Conservation (phyloP, 2,888 invertebrate genomes). For the Gymnocheta viridis region DNA sequence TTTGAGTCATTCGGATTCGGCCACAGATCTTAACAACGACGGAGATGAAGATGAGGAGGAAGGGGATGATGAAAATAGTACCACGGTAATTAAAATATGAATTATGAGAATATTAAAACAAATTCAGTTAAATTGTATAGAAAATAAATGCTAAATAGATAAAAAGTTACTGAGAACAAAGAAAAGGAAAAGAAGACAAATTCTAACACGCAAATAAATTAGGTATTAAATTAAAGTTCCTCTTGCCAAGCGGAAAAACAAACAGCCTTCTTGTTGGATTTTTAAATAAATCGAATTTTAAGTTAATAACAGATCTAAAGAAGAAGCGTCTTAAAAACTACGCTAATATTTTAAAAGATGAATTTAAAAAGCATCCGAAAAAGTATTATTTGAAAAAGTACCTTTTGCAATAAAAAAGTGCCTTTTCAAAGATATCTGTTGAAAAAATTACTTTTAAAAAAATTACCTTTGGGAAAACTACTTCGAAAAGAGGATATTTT, state of each 20-base stretch:
- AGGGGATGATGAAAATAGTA: slow-evolving; percentile 71
- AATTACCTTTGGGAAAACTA: too few species aligned
- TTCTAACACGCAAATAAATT: neutral
- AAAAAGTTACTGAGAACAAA: neutral
- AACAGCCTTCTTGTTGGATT: too few species aligned
- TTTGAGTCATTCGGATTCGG: slow-evolving; percentile 53
- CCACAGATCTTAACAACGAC: slow-evolving; percentile 49
- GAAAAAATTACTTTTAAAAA: too few species aligned
- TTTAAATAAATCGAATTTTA: neutral
- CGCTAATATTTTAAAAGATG: too few species aligned
- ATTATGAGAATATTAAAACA: neutral
- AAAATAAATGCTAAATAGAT: neutral
- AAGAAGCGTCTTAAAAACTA: neutral
- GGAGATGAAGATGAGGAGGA: slow-evolving; percentile 69
- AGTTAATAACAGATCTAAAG: neutral
- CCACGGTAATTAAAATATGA: slow-evolving; percentile 73
- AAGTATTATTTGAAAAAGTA: too few species aligned
- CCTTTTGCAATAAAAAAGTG: too few species aligned
- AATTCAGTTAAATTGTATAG: too few species aligned
- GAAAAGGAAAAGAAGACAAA: neutral
- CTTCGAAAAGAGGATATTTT: too few species aligned
- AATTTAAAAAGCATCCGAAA: too few species aligned
- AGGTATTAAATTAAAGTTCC: neutral
- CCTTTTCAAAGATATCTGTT: too few species aligned
- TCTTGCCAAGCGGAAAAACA: too few species aligned